Evolutionary conservation across 2,888 invertebrate species (phyloP), one percentile per base, ranked within the genome.

Genomic region (Platycnemis pennipes): DNA sequence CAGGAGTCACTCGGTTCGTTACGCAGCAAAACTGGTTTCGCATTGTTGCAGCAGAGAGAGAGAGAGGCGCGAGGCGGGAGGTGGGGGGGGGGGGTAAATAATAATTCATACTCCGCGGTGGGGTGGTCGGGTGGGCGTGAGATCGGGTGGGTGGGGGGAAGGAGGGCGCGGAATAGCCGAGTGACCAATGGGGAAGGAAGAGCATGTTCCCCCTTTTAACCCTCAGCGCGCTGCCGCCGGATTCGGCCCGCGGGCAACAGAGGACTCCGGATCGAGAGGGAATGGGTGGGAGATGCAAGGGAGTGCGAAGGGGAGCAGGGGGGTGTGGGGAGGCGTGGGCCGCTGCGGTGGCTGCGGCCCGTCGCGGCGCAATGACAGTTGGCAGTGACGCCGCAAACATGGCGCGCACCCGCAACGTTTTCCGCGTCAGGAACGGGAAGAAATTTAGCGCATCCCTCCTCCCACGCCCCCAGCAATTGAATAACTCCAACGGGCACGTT

Each of bases 11-110:
- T 37, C 77, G 77, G 77, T 37, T 37, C 31, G 77, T 77, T 77
- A 77, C 77, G 77, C 77, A 37, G 77, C 31, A 37, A 16, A 77
- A 77, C 77, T 26, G 77, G 77, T 77, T 77, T 77, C 77, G 77
- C 77, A 77, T 77, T 77, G 77, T 77, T 77, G 77, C 77, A 77
- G 77, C 31, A 77, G 37, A n/a, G n/a, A n/a, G n/a, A n/a, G n/a
- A n/a, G n/a, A n/a, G n/a, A n/a, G n/a, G n/a, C n/a, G n/a, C 11
- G 77, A 77, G 77, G 31, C 77, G 8, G 37, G 16, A 31, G 63
- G n/a, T 4, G 77, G 37, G 77, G 77, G 31, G 77, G 8, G 37
- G 11, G 77, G 37, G 37, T 8, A 77, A 37, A 77, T 77, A 77
- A 77, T 77, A 77, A 77, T 77, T 77, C 77, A 77, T 77, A 77